Evolutionary conservation across 2,888 invertebrate genomes (phyloP).

Genomic region (Siphlonurus alternatus): DNA sequence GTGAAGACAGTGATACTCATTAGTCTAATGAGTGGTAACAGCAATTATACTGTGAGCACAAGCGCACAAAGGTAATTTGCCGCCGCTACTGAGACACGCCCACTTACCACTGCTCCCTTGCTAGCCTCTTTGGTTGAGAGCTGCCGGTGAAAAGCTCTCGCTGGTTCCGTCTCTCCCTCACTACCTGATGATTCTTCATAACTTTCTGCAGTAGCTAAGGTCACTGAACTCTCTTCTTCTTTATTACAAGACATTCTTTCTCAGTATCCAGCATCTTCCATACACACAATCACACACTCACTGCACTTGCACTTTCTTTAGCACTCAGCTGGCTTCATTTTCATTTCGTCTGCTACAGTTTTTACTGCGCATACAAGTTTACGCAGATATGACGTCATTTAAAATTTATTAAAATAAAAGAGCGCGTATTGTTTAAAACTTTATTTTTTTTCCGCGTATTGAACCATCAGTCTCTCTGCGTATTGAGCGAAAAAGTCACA

Average conservation of each 20-base stretch:
- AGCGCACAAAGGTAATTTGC: conserved; percentile 32
- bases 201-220: background rate
- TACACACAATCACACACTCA: background rate
- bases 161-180: conserved; percentile 71
- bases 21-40: background rate
- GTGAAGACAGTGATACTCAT: background rate
- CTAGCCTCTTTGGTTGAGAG: conserved; percentile 70
- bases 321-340: background rate
- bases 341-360: background rate
- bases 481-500: too few species aligned
- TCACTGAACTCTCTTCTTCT: background rate
- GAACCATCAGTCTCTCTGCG: too few species aligned
- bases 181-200: conserved; percentile 56
- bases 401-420: background rate
- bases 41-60: background rate
- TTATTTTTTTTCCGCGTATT: too few species aligned
- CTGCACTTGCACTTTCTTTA: background rate
- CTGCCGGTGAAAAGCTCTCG: conserved; percentile 54
- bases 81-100: conserved; percentile 25
- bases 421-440: too few species aligned
- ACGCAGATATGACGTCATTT: background rate
- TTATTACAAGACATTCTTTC: background rate
- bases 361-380: background rate
- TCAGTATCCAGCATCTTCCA: background rate
- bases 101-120: conserved; percentile 33